Percentiles rank a stretch among this genome's conserved stretches.
Evolutionary conservation across 2,113 vertebrate genomes (phyloP).

Genomic region (Protomyctophum bolini): DNA sequence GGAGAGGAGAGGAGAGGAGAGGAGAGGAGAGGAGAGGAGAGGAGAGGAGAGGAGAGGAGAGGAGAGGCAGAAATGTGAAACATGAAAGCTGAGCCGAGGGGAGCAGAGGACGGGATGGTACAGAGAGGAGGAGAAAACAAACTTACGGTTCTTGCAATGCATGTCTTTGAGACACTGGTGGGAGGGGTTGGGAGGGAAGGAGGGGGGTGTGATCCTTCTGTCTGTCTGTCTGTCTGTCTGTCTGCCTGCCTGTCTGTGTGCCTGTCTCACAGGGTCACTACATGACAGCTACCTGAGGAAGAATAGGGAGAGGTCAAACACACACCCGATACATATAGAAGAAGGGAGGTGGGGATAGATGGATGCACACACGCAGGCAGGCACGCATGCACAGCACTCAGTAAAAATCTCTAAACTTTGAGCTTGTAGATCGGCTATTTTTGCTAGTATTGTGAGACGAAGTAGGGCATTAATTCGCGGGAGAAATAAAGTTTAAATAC

Average conservation of each 20-base stretch:
- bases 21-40: background rate
- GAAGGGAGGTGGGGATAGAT: slow-evolving; percentile 13
- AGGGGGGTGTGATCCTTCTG: slow-evolving; percentile 57
- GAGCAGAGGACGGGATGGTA: slow-evolving; percentile 10
- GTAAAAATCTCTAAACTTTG: no score
- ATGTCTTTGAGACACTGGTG: slow-evolving; percentile 71
- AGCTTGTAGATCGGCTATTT: no score
- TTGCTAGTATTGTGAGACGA: no score
- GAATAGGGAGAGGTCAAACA: slow-evolving; percentile 50
- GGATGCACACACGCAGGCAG: background rate
- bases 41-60: slow-evolving; percentile 6
- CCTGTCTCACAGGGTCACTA: slow-evolving; percentile 76
- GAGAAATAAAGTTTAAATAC: no score
- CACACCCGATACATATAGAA: slow-evolving; percentile 30
- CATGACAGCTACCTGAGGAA: slow-evolving; percentile 75
- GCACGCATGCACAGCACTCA: background rate
- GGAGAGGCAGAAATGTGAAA: background rate
- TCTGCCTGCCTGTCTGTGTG: slow-evolving; percentile 67
- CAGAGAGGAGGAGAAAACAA: slow-evolving; percentile 27
- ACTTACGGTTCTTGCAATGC: slow-evolving; percentile 84
- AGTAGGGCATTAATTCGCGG: no score
- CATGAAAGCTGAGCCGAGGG: slow-evolving; percentile 4
- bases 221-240: slow-evolving; percentile 67
- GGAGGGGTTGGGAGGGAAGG: slow-evolving; percentile 42
- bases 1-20: background rate